A percentile compares a stretch with the other conserved stretches of the same genome.
Conservation (phyloP, 2,888 invertebrate genomes). For the Aphelenchoides bicaudatus region DNA sequence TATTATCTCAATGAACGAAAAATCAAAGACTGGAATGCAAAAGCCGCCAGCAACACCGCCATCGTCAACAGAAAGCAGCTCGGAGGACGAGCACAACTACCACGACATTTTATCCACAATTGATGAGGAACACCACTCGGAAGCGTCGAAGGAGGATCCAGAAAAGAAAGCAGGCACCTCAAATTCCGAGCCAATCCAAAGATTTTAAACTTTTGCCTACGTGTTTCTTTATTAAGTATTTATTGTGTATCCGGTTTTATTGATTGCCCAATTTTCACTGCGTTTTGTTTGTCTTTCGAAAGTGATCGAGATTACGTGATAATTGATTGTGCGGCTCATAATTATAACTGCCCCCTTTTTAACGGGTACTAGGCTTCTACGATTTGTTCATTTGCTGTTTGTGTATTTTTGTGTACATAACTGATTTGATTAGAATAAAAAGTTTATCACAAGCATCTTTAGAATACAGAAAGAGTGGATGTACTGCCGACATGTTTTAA, state of each 20-base stretch:
- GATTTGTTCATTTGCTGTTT: background rate
- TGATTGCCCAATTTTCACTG: constrained; percentile 8
- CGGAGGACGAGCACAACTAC: constrained; percentile 24
- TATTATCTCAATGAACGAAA: too few relatives aligned
- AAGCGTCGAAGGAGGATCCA: constrained; percentile 10
- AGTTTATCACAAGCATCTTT: too few relatives aligned
- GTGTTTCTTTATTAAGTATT: background rate
- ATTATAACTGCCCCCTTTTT: background rate
- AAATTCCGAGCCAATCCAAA: constrained; percentile 11
- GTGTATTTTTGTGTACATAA: background rate
- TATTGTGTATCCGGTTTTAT: background rate
- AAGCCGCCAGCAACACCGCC: background rate
- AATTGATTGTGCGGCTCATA: too few relatives aligned
- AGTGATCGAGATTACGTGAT: too few relatives aligned
- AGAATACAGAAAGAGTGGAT: too few relatives aligned
- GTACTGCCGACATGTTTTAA: too few relatives aligned
- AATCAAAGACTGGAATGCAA: background rate
- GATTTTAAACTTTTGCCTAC: constrained; percentile 2
- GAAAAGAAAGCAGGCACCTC: background rate
- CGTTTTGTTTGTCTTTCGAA: constrained; percentile 7
- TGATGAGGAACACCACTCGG: constrained; percentile 24
- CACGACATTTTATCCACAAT: constrained; percentile 37
- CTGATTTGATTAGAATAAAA: too few relatives aligned
- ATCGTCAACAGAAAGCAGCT: constrained; percentile 14
- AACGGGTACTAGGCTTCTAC: constrained; percentile 1